Evolutionary conservation across 1,140 invertebrate species (phyloP).

Genomic region (Pomacea maculata): DNA sequence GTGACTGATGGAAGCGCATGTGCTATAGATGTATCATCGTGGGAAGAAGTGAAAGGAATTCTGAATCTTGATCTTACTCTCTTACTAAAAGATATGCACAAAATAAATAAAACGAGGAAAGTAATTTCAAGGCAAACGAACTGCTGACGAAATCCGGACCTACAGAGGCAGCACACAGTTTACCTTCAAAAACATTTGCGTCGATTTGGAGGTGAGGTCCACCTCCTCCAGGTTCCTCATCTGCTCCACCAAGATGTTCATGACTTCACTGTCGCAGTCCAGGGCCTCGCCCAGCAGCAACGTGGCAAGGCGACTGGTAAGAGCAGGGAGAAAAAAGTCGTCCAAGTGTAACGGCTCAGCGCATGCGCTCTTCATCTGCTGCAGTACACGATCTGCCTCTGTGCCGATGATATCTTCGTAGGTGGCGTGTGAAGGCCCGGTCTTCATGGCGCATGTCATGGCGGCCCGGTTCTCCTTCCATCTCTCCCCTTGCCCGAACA

Average conservation of each 20-base stretch:
- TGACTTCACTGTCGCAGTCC: conserved; percentile 12
- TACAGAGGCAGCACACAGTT: background rate
- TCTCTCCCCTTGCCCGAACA: conserved; percentile 29
- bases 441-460: conserved; percentile 25
- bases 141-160: too few relatives aligned
- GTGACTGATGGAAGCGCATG: too few relatives aligned
- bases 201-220: conserved; percentile 27
- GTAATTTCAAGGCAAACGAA: too few relatives aligned
- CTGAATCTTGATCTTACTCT: too few relatives aligned
- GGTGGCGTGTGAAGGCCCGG: conserved; percentile 3
- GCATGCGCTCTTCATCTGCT: background rate
- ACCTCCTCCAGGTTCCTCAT: conserved; percentile 25
- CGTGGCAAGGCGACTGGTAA: conserved; percentile 13
- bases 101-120: too few relatives aligned
- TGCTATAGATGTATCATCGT: too few relatives aligned
- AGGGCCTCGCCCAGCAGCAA: conserved; percentile 23
- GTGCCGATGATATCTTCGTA: conserved; percentile 22
- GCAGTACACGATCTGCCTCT: conserved; percentile 11
- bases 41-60: too few relatives aligned
- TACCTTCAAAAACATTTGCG: conserved; percentile 29
- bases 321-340: conserved; percentile 17
- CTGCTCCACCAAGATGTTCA: conserved; percentile 10
- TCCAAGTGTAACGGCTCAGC: conserved; percentile 22
- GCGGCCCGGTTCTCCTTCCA: conserved; percentile 31
- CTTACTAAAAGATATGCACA: too few relatives aligned